These are phyloP conservation scores for Archilochus colubris DNA, from an alignment of 2,113 vertebrate genomes.

Conservation along the genomic window DNA sequence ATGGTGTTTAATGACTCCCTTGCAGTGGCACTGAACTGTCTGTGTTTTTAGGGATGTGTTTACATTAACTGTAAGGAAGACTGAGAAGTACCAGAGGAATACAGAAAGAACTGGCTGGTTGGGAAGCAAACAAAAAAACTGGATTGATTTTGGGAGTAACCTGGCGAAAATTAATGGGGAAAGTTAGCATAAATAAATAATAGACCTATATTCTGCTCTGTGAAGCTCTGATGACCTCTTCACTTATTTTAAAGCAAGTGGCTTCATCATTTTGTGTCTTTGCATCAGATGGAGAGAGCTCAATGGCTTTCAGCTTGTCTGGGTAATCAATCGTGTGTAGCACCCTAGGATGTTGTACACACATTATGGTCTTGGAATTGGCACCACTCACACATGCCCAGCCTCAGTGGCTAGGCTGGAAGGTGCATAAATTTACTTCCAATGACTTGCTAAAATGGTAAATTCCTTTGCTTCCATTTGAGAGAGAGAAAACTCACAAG, in stretches of 20 bases:
- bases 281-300: neutral
- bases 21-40: neutral
- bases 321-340: neutral
- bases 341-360: too few species aligned
- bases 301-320: rapidly evolving
- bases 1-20: neutral
- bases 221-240: neutral
- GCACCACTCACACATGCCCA: rapidly evolving
- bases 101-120: neutral
- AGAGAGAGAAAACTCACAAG: rapidly evolving
- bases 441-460: neutral
- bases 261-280: neutral
- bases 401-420: rapidly evolving
- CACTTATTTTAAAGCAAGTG: neutral
- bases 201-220: neutral
- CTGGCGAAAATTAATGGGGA: neutral
- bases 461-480: neutral
- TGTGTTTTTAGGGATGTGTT: neutral
- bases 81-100: neutral
- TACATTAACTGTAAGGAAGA: neutral
- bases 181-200: neutral
- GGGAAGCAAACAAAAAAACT: neutral
- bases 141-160: neutral
- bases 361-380: rapidly evolving
- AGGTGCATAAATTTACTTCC: neutral